Evolutionary conservation across 2,113 vertebrate species (phyloP).

Genomic region (Daphoenositta chrysoptera): DNA sequence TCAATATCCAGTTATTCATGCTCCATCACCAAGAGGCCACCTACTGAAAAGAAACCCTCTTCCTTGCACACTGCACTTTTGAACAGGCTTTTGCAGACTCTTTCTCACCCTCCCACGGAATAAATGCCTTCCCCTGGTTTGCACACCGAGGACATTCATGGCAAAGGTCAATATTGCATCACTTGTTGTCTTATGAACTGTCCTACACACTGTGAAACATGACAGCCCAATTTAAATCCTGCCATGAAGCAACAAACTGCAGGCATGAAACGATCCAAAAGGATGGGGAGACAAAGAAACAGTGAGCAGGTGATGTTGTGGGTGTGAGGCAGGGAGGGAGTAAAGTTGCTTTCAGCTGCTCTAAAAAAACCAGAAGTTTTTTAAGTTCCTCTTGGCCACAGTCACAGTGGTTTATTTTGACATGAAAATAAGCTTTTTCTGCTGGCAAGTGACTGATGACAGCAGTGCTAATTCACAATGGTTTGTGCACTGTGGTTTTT

Average conservation of each 20-base stretch:
- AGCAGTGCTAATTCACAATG: background rate
- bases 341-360: background rate
- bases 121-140: background rate
- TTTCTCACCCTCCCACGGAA: background rate
- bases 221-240: background rate
- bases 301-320: background rate
- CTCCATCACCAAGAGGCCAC: background rate
- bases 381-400: background rate
- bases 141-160: background rate
- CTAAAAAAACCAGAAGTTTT: background rate
- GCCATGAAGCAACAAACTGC: background rate
- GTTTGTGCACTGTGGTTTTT: background rate
- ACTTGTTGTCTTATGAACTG: background rate
- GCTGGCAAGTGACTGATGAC: background rate
- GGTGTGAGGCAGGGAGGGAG: fast-evolving
- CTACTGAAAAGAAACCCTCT: background rate
- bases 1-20: background rate
- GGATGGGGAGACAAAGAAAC: background rate
- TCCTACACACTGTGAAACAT: background rate
- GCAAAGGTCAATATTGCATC: background rate
- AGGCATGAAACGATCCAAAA: background rate
- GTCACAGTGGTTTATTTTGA: background rate
- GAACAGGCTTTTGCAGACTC: background rate
- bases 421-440: background rate
- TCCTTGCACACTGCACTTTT: background rate